A percentile compares a stretch with the other conserved stretches of the same genome.
Conservation (phyloP, 2,888 invertebrate genomes). For the Acheta domesticus region DNA sequence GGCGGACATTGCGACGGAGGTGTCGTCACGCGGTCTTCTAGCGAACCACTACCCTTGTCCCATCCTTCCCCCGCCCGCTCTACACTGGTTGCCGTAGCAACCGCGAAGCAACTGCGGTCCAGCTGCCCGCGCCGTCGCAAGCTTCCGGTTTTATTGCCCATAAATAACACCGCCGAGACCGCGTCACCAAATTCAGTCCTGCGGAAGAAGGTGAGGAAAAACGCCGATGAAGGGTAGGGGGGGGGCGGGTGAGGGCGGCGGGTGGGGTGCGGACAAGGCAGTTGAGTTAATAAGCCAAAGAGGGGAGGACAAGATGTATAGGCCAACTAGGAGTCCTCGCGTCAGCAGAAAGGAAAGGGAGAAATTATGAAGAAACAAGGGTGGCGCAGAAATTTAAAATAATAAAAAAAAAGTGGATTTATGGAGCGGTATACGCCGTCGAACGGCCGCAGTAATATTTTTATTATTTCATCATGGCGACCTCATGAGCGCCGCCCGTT, state of each 20-base stretch:
- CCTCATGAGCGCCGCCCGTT: neutral
- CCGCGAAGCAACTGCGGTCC: too few relatives aligned
- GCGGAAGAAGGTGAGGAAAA: neutral
- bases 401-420: neutral
- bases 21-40: too few relatives aligned
- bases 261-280: neutral
- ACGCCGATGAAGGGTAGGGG: neutral
- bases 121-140: too few relatives aligned
- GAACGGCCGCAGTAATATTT: neutral
- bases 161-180: neutral
- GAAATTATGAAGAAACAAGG: neutral
- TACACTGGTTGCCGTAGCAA: too few relatives aligned
- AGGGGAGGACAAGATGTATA: conserved; percentile 1
- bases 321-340: neutral
- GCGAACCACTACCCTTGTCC: too few relatives aligned
- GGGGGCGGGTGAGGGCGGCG: neutral
- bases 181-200: neutral
- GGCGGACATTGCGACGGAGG: too few relatives aligned
- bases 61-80: too few relatives aligned
- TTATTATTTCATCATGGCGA: neutral
- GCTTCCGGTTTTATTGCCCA: neutral
- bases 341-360: neutral
- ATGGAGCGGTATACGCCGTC: neutral
- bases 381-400: neutral
- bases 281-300: neutral